Percentiles rank a stretch among this genome's conserved stretches.
phyloP scores from a whole-genome alignment of 2,113 vertebrate species.

The Chaetodon trifascialis region DNA sequence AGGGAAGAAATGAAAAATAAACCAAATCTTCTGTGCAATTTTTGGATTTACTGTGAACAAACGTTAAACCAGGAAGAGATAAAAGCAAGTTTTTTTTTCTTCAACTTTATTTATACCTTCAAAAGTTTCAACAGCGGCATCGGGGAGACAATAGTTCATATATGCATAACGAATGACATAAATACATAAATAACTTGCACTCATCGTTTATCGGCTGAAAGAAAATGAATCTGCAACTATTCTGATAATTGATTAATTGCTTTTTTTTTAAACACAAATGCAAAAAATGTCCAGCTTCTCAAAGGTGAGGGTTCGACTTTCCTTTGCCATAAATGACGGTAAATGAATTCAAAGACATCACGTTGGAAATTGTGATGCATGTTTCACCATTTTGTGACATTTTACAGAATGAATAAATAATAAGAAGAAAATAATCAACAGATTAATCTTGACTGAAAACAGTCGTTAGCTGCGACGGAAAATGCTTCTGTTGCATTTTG shows the following conservation, averaged over 20 bases:
- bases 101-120: neutral
- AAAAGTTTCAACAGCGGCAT: neutral
- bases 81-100: neutral
- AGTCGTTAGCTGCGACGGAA: neutral
- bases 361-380: neutral
- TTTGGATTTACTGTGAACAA: neutral
- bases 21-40: neutral
- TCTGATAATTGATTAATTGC: neutral
- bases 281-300: neutral
- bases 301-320: neutral
- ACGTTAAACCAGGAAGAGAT: neutral
- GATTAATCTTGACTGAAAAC: neutral
- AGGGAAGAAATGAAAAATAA: neutral
- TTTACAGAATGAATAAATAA: neutral
- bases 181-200: neutral
- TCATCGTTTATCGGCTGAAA: neutral
- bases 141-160: neutral
- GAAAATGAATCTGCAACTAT: neutral
- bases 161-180: neutral
- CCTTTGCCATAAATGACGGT: neutral
- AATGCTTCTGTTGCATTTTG: neutral
- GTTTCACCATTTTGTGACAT: neutral
- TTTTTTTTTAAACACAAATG: neutral
- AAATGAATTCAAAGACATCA: neutral
- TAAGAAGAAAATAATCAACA: neutral